Evolutionary conservation across 2,797 vertebrate species (phyloP).

Genomic region (Scomberomorus guttatus): DNA sequence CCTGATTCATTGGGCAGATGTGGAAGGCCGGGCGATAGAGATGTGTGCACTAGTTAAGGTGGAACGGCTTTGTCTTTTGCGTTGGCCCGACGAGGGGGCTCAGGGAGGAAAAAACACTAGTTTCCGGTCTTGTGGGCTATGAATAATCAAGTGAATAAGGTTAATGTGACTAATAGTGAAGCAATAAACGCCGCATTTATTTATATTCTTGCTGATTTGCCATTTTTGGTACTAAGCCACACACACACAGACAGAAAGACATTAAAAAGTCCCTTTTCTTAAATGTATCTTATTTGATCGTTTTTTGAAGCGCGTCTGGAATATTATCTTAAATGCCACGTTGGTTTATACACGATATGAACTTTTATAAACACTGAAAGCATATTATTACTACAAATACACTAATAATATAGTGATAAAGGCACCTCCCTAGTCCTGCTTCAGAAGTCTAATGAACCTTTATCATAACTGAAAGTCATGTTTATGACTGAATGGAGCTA

Average conservation of each 20-base stretch:
- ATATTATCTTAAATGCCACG: neutral
- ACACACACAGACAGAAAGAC: neutral
- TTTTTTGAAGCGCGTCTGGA: neutral
- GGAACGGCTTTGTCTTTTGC: slow-evolving; percentile 62
- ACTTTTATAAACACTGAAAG: no score
- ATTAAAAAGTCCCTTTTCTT: neutral
- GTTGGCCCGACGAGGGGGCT: slow-evolving; percentile 24
- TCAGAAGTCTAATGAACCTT: neutral
- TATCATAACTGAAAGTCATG: neutral
- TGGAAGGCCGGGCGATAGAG: slow-evolving; percentile 78
- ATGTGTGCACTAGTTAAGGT: slow-evolving; percentile 85
- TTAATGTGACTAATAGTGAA: slow-evolving; percentile 60
- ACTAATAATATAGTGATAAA: neutral
- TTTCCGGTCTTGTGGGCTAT: slow-evolving; percentile 71
- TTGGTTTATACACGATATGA: neutral
- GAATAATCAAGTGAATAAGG: slow-evolving; percentile 68
- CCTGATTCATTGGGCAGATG: slow-evolving; percentile 87
- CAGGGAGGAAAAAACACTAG: slow-evolving; percentile 19
- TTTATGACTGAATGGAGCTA: no score
- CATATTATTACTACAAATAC: no score
- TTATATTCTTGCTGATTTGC: slow-evolving; percentile 19
- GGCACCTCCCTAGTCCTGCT: neutral
- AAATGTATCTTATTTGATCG: neutral
- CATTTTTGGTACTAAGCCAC: neutral
- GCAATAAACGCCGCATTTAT: slow-evolving; percentile 39